These are phyloP conservation scores for Volucella bombylans DNA, from an alignment of 2,888 invertebrate genomes.

Conservation along the genomic window DNA sequence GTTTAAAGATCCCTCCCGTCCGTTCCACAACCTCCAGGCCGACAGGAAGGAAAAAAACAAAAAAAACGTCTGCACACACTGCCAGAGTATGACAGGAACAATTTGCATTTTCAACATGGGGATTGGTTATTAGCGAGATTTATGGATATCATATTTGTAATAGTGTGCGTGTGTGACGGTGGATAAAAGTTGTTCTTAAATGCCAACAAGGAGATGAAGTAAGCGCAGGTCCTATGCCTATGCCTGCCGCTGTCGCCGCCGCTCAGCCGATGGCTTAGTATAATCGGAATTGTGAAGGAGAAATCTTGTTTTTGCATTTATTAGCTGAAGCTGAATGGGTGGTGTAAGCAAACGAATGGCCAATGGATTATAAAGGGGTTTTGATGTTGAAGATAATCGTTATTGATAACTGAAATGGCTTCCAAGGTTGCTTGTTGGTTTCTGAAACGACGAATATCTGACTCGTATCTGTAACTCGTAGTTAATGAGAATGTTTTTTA, in stretches of 20 bases:
- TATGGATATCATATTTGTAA: constrained; percentile 81
- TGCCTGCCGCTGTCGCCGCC: too few relatives aligned
- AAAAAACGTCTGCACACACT: constrained; percentile 43
- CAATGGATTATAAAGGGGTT: constrained; percentile 31
- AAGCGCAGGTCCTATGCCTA: constrained; percentile 37
- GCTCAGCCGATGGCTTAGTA: too few relatives aligned
- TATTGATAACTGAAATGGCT: constrained; percentile 3
- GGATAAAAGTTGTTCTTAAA: constrained; percentile 24
- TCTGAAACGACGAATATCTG: background rate
- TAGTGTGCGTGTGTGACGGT: constrained; percentile 71
- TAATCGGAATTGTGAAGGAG: background rate
- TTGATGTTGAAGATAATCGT: constrained; percentile 21
- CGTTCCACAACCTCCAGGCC: background rate
- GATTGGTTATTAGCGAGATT: constrained; percentile 82
- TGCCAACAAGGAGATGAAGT: background rate
- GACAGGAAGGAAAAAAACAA: background rate
- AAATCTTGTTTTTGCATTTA: background rate
- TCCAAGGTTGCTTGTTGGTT: background rate
- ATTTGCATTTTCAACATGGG: constrained; percentile 82
- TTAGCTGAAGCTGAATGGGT: background rate
- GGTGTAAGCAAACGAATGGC: constrained; percentile 2
- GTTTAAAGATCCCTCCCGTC: constrained; percentile 4
- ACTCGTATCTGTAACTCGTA: background rate
- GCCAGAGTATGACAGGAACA: constrained; percentile 80
- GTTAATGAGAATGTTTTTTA: too few relatives aligned